phyloP scores from a whole-genome alignment of 2,888 invertebrate species.

The Dimorphilus gyrociliatus region DNA sequence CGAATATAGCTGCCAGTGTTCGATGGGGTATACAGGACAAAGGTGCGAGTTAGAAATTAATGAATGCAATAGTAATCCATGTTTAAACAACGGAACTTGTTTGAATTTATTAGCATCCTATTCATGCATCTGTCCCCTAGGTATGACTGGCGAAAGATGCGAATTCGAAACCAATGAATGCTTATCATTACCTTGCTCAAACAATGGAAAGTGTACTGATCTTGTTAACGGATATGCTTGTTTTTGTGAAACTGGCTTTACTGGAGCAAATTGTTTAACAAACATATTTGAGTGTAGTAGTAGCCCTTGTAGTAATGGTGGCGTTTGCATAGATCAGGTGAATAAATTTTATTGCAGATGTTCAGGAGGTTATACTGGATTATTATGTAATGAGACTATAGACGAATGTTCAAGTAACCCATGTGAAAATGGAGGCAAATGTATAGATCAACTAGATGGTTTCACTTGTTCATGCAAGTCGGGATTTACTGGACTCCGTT shows the following conservation, averaged over 20 bases:
- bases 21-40: conserved; percentile 6
- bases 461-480: conserved; percentile 12
- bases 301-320: not conserved
- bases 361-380: conserved; percentile 13
- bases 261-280: not conserved
- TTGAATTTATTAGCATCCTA: conserved; percentile 7
- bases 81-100: conserved; percentile 7
- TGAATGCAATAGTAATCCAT: conserved; percentile 8
- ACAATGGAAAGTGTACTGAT: conserved; percentile 37
- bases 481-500: conserved; percentile 46
- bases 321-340: conserved; percentile 3
- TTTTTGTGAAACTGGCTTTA: conserved; percentile 8
- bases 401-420: conserved; percentile 14
- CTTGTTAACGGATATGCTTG: conserved; percentile 13
- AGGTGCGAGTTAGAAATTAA: conserved; percentile 50
- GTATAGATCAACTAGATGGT: conserved; percentile 11
- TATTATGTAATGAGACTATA: conserved; percentile 11
- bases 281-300: conserved; percentile 5
- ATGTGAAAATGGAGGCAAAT: conserved; percentile 13
- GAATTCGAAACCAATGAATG: conserved; percentile 12
- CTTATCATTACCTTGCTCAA: conserved; percentile 33
- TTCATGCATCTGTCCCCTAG: conserved; percentile 19
- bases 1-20: conserved; percentile 47
- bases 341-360: conserved; percentile 12
- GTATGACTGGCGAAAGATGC: conserved; percentile 14